Evolutionary conservation across 2,888 invertebrate genomes (phyloP), one percentile per base, ranked within the genome.

Genomic region (Micoletzkya japonica): DNA sequence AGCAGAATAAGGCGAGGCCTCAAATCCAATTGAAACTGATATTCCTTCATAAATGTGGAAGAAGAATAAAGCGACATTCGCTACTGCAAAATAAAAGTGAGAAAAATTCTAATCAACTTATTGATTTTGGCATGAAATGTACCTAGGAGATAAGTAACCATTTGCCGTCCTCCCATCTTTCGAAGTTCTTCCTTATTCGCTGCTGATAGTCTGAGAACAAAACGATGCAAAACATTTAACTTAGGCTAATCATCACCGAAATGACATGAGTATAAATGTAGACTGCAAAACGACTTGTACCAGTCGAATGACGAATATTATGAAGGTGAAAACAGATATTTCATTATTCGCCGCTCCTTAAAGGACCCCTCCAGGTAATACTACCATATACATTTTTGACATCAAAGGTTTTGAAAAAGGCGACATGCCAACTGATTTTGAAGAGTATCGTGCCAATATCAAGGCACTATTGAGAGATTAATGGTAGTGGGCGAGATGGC

Each of bases 251-350:
- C 20, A 26, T 24, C 20, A 79, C 78, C 78, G 71, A 10, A 77
- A 77, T 7, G 76, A 75, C 4, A 80, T 73, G 4, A 84, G 57
- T 56, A 84, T 84, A 67, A 85, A 84, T 6, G 82, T 78, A 1
- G 82, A 76, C 60, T 84, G 84, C 7, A 82, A 71, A 2, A 81
- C 77, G 26, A 85, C 84, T 76, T 84, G 82, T n/a, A 81, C 69
- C 63, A 80, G 74, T 24, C 84, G 73, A 39, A 78, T 74, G 24
- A 75, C 71, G 64, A 75, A 75, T 1, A 81, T 75, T 63, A 78
- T 60, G 61, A 84, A 75, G 66, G 81, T 78, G 69, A 83, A 82
- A 0, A 73, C 72, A 4, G 77, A 76, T 44, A 71, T 64, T 3
- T 44, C 3, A 20, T 49, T 49, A 26, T 63, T 7, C 7, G 54